Conservation (phyloP, 2,888 invertebrate genomes). For the Drosophila conformis region DNA sequence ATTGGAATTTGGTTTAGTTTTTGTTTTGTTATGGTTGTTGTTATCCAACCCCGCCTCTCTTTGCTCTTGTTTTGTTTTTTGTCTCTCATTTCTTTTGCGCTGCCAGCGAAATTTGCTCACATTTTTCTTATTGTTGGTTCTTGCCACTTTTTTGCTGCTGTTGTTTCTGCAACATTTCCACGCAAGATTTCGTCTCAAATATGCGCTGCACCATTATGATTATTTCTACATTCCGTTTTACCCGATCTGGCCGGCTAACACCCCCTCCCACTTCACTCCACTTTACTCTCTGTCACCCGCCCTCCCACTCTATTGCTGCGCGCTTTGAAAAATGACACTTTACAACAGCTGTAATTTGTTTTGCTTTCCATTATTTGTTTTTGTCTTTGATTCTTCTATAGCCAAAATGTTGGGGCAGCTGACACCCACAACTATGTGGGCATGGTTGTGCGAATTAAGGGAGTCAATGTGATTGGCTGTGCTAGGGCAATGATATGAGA, state of each 20-base stretch:
- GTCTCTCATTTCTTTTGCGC: constrained; percentile 66
- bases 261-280: background rate
- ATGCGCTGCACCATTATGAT: constrained; percentile 76
- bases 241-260: constrained; percentile 4
- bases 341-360: constrained; percentile 82
- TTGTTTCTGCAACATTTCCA: constrained; percentile 73
- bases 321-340: constrained; percentile 80
- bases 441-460: constrained; percentile 50
- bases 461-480: constrained; percentile 68
- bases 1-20: constrained; percentile 82
- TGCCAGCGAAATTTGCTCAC: constrained; percentile 71
- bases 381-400: constrained; percentile 5
- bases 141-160: constrained; percentile 33
- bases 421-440: constrained; percentile 43
- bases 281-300: background rate
- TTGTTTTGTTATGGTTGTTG: constrained; percentile 24
- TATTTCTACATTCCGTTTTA: constrained; percentile 71
- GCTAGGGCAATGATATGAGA: constrained; percentile 52
- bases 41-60: background rate
- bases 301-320: constrained; percentile 24
- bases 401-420: constrained; percentile 25
- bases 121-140: constrained; percentile 68
- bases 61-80: constrained; percentile 23
- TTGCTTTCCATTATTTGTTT: constrained; percentile 22
- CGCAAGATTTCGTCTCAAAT: constrained; percentile 78